Evolutionary conservation across 2,888 invertebrate species (phyloP).

Genomic region (Eupelmus urozonus): DNA sequence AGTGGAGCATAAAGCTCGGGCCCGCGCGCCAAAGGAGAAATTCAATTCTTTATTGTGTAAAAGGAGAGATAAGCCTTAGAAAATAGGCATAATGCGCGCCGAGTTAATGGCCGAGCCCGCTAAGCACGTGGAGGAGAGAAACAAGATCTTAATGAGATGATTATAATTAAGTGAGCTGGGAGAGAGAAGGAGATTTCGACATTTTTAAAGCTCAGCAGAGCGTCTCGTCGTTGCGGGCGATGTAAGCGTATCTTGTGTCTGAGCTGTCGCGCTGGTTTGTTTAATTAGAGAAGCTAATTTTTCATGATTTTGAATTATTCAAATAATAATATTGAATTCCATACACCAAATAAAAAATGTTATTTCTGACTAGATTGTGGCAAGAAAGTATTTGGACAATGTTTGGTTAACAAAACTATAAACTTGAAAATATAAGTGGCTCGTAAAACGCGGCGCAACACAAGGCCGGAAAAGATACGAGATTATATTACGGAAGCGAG

Average conservation of each 20-base stretch:
- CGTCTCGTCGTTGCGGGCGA: no score
- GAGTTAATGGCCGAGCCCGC: conserved; percentile 12
- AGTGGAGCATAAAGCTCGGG: conserved; percentile 23
- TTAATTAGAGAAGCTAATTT: no score
- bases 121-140: background rate
- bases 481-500: background rate
- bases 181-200: background rate
- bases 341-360: no score
- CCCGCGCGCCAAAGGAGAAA: background rate
- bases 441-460: background rate
- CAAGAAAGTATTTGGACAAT: no score
- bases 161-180: conserved; percentile 11
- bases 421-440: no score
- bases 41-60: conserved; percentile 38
- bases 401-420: no score
- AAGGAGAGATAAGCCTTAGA: conserved; percentile 14
- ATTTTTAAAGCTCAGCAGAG: background rate
- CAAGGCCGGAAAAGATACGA: background rate
- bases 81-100: conserved; percentile 14
- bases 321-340: no score
- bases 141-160: conserved; percentile 35
- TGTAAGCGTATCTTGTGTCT: no score
- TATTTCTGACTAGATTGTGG: no score
- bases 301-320: no score
- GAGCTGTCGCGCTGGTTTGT: no score